Conservation (phyloP, 2,797 vertebrate species). For the Pseudomugil tenellus region DNA sequence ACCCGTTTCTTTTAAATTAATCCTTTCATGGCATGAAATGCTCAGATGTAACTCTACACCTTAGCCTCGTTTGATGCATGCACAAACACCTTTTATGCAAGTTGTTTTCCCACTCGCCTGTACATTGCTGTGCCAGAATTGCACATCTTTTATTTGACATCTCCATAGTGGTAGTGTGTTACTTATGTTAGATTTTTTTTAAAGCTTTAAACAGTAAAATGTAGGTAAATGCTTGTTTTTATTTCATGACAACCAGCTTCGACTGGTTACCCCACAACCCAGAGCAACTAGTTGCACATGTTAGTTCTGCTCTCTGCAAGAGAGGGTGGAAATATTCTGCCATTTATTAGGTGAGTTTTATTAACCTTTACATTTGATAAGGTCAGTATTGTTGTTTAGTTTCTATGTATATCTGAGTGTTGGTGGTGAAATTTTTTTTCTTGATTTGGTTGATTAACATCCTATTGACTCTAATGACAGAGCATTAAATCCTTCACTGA, state of each 20-base stretch:
- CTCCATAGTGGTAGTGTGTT: neutral
- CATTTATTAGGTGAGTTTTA: too few relatives aligned
- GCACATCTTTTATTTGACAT: neutral
- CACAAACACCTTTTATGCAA: constrained; percentile 4
- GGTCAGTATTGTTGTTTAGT: neutral
- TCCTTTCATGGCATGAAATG: neutral
- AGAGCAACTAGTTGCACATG: neutral
- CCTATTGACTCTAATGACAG: constrained; percentile 16
- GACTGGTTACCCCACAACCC: neutral
- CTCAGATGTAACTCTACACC: neutral
- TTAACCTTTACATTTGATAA: neutral
- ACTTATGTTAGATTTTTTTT: too few relatives aligned
- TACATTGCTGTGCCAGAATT: neutral
- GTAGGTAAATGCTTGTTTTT: neutral
- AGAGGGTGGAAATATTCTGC: too few relatives aligned
- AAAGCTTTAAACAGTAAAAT: too few relatives aligned
- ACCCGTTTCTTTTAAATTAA: neutral
- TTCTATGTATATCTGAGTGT: neutral
- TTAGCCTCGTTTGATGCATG: neutral
- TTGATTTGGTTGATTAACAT: constrained; percentile 29
- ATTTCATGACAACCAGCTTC: neutral
- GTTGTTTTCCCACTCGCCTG: neutral
- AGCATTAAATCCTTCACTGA: constrained; percentile 27
- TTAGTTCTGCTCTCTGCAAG: too few relatives aligned
- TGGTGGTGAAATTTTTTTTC: constrained; percentile 3